Evolutionary conservation across 2,888 invertebrate species (phyloP).

Genomic region (Clivina fossor): DNA sequence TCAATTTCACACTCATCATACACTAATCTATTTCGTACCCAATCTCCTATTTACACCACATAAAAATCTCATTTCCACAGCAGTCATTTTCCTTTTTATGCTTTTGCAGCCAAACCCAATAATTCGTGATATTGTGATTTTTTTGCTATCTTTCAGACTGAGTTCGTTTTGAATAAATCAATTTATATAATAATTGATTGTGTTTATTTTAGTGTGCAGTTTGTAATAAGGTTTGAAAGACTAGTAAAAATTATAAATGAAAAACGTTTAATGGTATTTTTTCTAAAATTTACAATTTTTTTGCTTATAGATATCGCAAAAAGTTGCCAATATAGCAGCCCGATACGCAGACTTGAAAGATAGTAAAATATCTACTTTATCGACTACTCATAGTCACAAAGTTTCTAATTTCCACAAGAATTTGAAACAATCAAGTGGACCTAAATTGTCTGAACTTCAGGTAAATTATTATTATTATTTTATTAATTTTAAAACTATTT

Average conservation of each 20-base stretch:
- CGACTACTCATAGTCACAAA: constrained; percentile 85
- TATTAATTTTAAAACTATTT: too few relatives aligned
- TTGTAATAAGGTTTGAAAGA: constrained; percentile 1
- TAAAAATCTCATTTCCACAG: too few relatives aligned
- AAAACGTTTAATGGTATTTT: constrained; percentile 43
- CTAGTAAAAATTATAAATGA: not conserved
- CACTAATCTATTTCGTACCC: too few relatives aligned
- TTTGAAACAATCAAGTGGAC: constrained; percentile 82
- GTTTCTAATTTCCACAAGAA: constrained; percentile 94
- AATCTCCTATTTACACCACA: too few relatives aligned
- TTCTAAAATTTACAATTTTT: constrained; percentile 45
- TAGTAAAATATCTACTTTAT: constrained; percentile 85
- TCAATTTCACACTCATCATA: too few relatives aligned
- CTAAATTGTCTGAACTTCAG: constrained; percentile 85
- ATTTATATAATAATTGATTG: not conserved
- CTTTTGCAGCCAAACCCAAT: too few relatives aligned
- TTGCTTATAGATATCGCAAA: constrained; percentile 58
- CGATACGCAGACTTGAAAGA: constrained; percentile 88
- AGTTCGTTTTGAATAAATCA: too few relatives aligned
- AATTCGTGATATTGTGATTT: not conserved
- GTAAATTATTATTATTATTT: too few relatives aligned
- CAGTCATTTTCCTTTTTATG: too few relatives aligned
- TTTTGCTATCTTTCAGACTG: constrained; percentile 19
- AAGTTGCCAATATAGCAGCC: constrained; percentile 67
- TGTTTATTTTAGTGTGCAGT: not conserved